phyloP scores from a whole-genome alignment of 1,140 invertebrate species.

The Drosophila gunungcola region DNA sequence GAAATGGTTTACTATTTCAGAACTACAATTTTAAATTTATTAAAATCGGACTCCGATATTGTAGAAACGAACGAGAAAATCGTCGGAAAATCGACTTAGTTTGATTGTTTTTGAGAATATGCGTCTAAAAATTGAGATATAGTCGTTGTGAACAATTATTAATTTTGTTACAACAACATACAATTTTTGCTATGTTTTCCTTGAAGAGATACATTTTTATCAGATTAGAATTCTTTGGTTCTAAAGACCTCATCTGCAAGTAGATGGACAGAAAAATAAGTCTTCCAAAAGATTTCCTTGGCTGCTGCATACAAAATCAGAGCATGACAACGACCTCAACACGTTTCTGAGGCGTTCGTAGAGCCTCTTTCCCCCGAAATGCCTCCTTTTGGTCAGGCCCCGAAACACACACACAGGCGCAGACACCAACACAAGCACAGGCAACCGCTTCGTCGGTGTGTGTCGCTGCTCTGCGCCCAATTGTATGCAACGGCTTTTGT shows the following conservation, averaged over 20 bases:
- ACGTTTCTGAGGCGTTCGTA: constrained; percentile 22
- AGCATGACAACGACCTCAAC: constrained; percentile 58
- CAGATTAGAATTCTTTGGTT: too few relatives aligned
- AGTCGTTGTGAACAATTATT: too few relatives aligned
- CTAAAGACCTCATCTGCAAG: background rate
- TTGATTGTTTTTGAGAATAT: too few relatives aligned
- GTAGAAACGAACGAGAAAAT: too few relatives aligned
- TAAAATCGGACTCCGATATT: too few relatives aligned
- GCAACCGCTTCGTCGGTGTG: constrained; percentile 9
- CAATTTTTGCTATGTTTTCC: too few relatives aligned
- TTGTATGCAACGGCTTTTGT: constrained; percentile 78
- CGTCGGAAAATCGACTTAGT: too few relatives aligned
- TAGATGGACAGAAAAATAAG: background rate
- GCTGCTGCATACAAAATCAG: constrained; percentile 68
- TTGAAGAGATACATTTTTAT: background rate
- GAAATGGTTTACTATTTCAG: too few relatives aligned
- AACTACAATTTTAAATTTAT: too few relatives aligned
- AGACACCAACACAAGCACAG: background rate
- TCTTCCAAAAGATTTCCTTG: constrained; percentile 26
- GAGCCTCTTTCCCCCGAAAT: background rate
- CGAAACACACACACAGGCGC: constrained; percentile 6
- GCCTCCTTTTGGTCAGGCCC: constrained; percentile 19
- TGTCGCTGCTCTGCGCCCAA: constrained; percentile 43
- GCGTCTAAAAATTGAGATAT: too few relatives aligned
- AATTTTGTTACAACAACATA: too few relatives aligned